Evolutionary conservation across 2,888 invertebrate species (phyloP).

Genomic region (Dryobota labecula): DNA sequence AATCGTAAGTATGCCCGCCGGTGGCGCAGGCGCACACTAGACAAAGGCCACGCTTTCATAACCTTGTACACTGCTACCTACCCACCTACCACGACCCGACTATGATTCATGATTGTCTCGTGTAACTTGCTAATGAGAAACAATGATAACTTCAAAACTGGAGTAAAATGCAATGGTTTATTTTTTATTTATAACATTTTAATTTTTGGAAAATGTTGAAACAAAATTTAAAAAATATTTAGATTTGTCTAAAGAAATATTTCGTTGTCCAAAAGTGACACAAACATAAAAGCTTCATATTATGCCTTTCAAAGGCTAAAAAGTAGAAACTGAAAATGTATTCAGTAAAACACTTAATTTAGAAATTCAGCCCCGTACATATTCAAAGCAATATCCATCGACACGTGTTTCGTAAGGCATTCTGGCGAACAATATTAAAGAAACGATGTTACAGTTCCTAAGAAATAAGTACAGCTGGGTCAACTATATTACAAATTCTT

Average conservation of each 20-base stretch:
- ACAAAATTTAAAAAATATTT: too few relatives aligned
- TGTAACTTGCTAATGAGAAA: slow-evolving; percentile 43
- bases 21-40: slow-evolving; percentile 68
- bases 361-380: slow-evolving; percentile 9
- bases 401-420: slow-evolving; percentile 24
- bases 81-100: slow-evolving; percentile 67
- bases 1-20: slow-evolving; percentile 67
- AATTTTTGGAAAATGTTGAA: background rate
- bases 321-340: background rate
- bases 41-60: slow-evolving; percentile 80
- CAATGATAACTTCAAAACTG: slow-evolving; percentile 19
- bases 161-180: slow-evolving; percentile 8
- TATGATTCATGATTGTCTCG: slow-evolving; percentile 71
- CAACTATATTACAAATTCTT: slow-evolving; percentile 39
- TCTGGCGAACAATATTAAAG: slow-evolving; percentile 26
- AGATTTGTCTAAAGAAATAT: background rate
- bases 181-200: too few relatives aligned
- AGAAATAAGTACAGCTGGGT: slow-evolving; percentile 52
- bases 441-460: slow-evolving; percentile 32
- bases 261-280: background rate
- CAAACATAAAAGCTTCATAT: background rate
- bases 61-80: slow-evolving; percentile 73
- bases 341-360: background rate
- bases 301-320: background rate
- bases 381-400: background rate